phyloP scores from a whole-genome alignment of 2,113 vertebrate genomes.

The Erinaceus europaeus region DNA sequence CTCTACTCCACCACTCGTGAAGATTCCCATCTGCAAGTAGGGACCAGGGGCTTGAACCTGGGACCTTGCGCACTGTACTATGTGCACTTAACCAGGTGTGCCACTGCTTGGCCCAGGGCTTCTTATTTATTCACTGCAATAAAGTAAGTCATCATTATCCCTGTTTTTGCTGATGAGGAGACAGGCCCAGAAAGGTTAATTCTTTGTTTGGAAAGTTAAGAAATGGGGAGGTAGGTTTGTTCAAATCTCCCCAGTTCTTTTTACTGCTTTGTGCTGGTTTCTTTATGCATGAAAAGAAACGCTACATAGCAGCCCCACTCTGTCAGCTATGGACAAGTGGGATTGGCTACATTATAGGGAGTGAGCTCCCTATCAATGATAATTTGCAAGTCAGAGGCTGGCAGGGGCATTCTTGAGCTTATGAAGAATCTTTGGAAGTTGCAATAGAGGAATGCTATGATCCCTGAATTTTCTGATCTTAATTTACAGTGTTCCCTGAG shows the following conservation, averaged over 20 bases:
- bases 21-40: no score
- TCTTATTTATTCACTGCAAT: no score
- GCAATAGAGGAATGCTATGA: neutral
- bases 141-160: neutral
- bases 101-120: no score
- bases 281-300: neutral
- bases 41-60: no score
- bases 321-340: neutral
- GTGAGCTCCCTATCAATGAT: neutral
- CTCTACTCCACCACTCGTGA: no score
- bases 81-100: no score
- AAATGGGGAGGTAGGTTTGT: neutral
- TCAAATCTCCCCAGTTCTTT: neutral
- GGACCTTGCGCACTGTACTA: no score
- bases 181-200: slow-evolving; percentile 15
- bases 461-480: neutral
- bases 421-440: neutral
- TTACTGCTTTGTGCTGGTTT: neutral
- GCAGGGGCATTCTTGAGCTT: neutral
- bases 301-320: neutral
- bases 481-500: neutral
- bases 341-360: neutral
- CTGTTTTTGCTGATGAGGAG: neutral
- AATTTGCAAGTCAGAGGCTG: neutral
- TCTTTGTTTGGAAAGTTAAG: neutral